Base-by-base conservation (phyloP, 2,797 vertebrate genomes). In the Poeciliopsis gracilis region DNA sequence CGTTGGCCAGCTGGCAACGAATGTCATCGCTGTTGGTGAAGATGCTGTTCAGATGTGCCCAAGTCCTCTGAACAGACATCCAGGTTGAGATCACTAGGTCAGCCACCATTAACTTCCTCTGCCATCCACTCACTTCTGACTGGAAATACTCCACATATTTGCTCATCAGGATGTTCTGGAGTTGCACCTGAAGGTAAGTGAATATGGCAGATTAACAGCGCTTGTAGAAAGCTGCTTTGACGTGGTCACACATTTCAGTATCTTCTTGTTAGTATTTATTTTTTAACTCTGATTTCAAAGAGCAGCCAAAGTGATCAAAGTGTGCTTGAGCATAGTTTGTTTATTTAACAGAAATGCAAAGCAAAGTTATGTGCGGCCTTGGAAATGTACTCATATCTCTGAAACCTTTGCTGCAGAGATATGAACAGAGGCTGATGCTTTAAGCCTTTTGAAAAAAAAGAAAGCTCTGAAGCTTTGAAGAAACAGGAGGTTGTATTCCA, bases 11-110 rank as follows among this genome's bases (percentile, higher is more conserved):
- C 90, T 97, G 96, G 82, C 91, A 95, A 80, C 96, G 93, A 72
- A 97, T 97, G 90, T 97, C 97, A 13, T 96, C 94, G 72, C 96
- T 97, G 90, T 96, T 96, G 57, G 95, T 96, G 85, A 97, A 97
- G 92, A 97, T 97, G 91, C 95, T 96, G 87, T 97, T 96, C 45
- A 97, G 95, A 87, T 97, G 96, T 51, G 96, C 96, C 96, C 96
- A 97, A 8, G 96, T 97, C 82, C 93, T 95, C 90, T 97, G 96
- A 66, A 97, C 96, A n/a, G 91, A 95, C 93, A 97, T 93, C 96
- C 96, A 97, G 15, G 95, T 91, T 15, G 94, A 95, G 90, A 97
- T 96, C 77, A 96, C 96, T 77, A 94, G 90, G 87, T 97, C 96
- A 0, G 95, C 96, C 86, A 96, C 91, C 94, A 97, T 95, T 79